Evolutionary conservation across 2,113 vertebrate species (phyloP).

Genomic region (Pelodiscus sinensis): DNA sequence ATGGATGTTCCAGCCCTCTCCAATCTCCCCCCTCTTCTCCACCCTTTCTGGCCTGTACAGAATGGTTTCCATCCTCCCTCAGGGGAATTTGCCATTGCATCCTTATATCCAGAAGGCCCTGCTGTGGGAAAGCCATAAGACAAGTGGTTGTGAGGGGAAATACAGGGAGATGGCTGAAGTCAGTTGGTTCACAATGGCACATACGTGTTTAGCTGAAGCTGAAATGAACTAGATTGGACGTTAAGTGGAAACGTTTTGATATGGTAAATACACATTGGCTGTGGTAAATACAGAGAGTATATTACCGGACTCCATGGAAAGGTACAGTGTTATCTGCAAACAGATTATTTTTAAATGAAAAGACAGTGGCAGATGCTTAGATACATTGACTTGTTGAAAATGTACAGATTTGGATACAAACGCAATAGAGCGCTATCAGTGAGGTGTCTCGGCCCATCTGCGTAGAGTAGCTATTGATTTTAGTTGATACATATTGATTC

Average conservation of each 20-base stretch:
- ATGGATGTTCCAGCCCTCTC: not conserved
- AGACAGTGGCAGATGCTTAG: slow-evolving; percentile 67
- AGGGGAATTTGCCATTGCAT: not conserved
- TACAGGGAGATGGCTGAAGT: not conserved
- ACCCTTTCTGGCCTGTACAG: not conserved
- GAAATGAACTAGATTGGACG: slow-evolving; percentile 34
- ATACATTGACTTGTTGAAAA: slow-evolving; percentile 71
- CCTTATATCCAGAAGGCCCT: not conserved
- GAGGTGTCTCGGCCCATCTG: slow-evolving; percentile 75
- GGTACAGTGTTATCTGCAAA: slow-evolving; percentile 51
- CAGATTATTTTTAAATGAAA: slow-evolving; percentile 65
- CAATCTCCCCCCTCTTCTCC: not conserved
- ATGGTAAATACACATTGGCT: slow-evolving; percentile 39
- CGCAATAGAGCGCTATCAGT: slow-evolving; percentile 52
- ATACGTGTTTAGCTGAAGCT: not conserved
- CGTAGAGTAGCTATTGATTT: slow-evolving; percentile 78
- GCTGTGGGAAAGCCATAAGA: not conserved
- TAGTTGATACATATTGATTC: slow-evolving; percentile 82
- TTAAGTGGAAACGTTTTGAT: slow-evolving; percentile 64
- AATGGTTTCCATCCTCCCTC: not conserved
- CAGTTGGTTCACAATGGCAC: not conserved
- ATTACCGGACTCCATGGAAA: slow-evolving; percentile 5
- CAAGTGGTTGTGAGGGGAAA: not conserved
- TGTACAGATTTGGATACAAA: slow-evolving; percentile 68
- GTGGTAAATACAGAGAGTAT: slow-evolving; percentile 47